Conservation (phyloP, 2,888 invertebrate genomes). For the Miltochrista miniata region DNA sequence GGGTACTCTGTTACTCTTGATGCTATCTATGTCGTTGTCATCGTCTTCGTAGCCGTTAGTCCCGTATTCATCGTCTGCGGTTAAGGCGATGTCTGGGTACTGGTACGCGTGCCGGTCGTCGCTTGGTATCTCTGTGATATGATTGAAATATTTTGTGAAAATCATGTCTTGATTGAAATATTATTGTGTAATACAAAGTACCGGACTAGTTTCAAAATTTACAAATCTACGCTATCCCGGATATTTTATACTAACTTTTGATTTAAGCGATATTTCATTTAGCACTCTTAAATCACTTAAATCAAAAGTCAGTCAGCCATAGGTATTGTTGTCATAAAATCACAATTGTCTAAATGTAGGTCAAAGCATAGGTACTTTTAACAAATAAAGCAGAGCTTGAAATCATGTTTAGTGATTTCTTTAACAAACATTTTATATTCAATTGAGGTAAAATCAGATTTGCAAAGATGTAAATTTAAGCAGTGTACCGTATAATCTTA, state of each 20-base stretch:
- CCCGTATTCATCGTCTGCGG: conserved; percentile 73
- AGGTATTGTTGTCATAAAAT: no score
- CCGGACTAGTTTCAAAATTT: no score
- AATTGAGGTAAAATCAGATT: background rate
- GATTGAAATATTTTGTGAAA: conserved; percentile 22
- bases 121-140: conserved; percentile 74
- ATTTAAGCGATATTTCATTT: no score
- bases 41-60: conserved; percentile 72
- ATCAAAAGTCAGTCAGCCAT: no score
- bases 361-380: no score
- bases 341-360: no score
- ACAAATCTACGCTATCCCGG: no score
- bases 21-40: conserved; percentile 53
- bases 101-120: conserved; percentile 75
- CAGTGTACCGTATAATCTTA: conserved; percentile 91
- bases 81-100: conserved; percentile 67
- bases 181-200: conserved; percentile 5
- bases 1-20: conserved; percentile 74
- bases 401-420: no score
- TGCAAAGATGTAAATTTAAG: conserved; percentile 13
- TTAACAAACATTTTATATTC: no score
- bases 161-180: conserved; percentile 7
- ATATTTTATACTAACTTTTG: no score
- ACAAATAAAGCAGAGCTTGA: no score
- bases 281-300: no score